Base-by-base conservation (phyloP, 2,797 vertebrate species). In the Chanos chanos region DNA sequence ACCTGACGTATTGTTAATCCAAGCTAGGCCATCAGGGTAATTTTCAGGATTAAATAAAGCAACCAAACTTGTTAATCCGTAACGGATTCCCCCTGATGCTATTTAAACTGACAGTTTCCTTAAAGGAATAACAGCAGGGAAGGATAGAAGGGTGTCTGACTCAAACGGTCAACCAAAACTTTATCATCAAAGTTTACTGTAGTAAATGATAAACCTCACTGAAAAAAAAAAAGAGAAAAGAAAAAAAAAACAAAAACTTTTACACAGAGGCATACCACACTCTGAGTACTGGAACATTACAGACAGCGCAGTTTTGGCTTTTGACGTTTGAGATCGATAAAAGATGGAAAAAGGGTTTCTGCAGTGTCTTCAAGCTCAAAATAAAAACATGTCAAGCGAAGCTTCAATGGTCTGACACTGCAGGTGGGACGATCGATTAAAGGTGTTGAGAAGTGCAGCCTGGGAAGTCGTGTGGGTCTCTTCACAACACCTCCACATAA, bases 301-400 rank as follows among this genome's bases (percentile, higher is more conserved):
- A 71, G 81, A 86, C 81, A 78, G 74, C 66, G 72, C 82, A 81
- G 77, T 81, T 83, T 86, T 72, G 81, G 70, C 82, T 81, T 89
- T 87, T 87, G 87, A 89, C 85, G 85, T 81, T 83, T 77, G 65
- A 86, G 89, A 89, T 89, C 88, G 86, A 89, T 89, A 88, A 57
- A 34, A 84, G 73, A 83, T 78, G 82, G 82, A 76, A 82, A 75
- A 72, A 69, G 69, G 47, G 57, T 78, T 79, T 82, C 70, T 73
- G 70, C 75, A 79, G 74, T 81, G 81, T 76, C 72, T 64, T 53
- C 67, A 74, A 75, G 75, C 74, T 66, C 71, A 78, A 73, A 84
- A 74, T 84, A 83, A 86, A 87, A 88, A 86, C 79, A 88, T 86
- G 88, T 88, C 84, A 86, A 85, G 87, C 87, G 83, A 75, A 70